phyloP scores from a whole-genome alignment of 2,797 vertebrate species.

The Coilia nasus region DNA sequence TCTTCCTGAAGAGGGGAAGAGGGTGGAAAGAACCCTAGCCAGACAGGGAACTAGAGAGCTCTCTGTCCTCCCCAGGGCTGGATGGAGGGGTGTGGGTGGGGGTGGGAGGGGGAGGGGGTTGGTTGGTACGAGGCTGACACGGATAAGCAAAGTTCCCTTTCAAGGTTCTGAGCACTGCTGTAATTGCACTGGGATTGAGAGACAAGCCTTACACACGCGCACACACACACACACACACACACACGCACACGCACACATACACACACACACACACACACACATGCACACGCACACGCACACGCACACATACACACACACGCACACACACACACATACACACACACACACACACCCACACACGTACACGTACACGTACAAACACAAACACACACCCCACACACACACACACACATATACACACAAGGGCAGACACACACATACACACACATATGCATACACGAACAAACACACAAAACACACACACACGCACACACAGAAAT shows the following conservation, averaged over 20 bases:
- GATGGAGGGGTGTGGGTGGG: not conserved
- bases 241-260: not conserved
- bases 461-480: slow-evolving; percentile 7
- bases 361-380: not conserved
- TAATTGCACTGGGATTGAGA: slow-evolving; percentile 40
- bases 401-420: not conserved
- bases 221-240: slow-evolving; percentile 15
- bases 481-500: not conserved
- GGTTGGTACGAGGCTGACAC: not conserved
- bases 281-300: slow-evolving; percentile 13
- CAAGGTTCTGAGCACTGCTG: slow-evolving; percentile 8
- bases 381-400: slow-evolving; percentile 3
- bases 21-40: not conserved
- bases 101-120: not conserved
- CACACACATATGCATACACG: slow-evolving; percentile 3
- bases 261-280: not conserved
- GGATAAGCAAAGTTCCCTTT: slow-evolving; percentile 30
- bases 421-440: slow-evolving; percentile 3
- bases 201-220: not conserved
- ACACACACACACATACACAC: slow-evolving; percentile 9
- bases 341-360: not conserved
- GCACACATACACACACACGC: slow-evolving; percentile 9
- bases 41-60: not conserved
- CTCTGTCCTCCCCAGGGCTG: not conserved
- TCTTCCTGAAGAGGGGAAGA: not conserved